phyloP scores from a whole-genome alignment of 2,888 invertebrate species.

The Petrophora chlorosata region DNA sequence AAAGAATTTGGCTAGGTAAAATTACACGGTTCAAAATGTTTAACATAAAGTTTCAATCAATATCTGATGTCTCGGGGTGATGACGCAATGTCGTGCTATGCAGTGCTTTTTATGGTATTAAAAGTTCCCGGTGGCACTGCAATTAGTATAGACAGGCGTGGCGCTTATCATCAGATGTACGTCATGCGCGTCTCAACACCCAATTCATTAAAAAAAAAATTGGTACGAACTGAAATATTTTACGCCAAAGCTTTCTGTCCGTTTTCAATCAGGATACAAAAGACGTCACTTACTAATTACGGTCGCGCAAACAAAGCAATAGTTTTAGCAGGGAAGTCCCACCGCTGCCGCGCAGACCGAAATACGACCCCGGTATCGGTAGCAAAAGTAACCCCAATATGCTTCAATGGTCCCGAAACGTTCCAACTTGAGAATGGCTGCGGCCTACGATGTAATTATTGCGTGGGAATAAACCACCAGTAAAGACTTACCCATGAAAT shows the following conservation, averaged over 20 bases:
- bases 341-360: constrained; percentile 67
- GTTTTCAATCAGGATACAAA: constrained; percentile 49
- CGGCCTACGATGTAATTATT: constrained; percentile 7
- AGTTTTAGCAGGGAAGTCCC: constrained; percentile 53
- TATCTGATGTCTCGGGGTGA: too few species aligned
- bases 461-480: neutral
- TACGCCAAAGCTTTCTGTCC: constrained; percentile 13
- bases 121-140: too few species aligned
- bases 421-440: constrained; percentile 11
- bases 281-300: constrained; percentile 62
- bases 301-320: constrained; percentile 60
- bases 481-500: too few species aligned
- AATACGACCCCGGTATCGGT: constrained; percentile 58
- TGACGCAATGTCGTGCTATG: too few species aligned
- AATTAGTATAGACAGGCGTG: too few species aligned
- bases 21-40: too few species aligned
- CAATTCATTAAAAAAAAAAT: too few species aligned
- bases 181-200: too few species aligned
- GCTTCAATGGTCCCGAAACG: constrained; percentile 33
- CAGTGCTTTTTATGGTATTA: too few species aligned
- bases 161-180: too few species aligned
- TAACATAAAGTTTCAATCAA: too few species aligned
- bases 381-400: constrained; percentile 53
- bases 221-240: neutral
- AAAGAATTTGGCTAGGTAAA: too few species aligned